Base-by-base conservation (phyloP, 2,797 vertebrate genomes). In the Pipistrellus pygmaeus region DNA sequence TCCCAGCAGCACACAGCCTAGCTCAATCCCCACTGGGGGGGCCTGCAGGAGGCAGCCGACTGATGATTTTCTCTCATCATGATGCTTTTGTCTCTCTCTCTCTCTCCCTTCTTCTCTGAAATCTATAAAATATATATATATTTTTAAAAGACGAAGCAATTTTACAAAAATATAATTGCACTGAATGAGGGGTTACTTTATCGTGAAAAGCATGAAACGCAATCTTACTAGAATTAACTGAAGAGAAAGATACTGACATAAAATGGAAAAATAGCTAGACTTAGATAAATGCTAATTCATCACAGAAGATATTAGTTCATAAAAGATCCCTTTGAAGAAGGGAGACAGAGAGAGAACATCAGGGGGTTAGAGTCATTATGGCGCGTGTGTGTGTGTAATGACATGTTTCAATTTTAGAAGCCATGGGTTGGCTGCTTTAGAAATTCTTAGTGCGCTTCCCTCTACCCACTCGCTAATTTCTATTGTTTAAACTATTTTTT, bases 401-500 rank as follows among this genome's bases (percentile, higher is more conserved):
- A 48, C 4, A 27, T 11, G 6, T 82, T 91, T 86, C 85, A 6
- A n/a, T 91, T 95, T 85, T 77, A 23, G 51, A 20, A 46, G 83
- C 18, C 68, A 69, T 1, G 23, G 46, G 57, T 20, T 92, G 78
- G 62, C 41, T 71, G 72, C 83, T 12, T 64, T 21, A 27, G 81
- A 64, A 55, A 73, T 86, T 80, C 75, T 72, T 55, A 55, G 35
- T 20, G 20, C 3, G 8, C 38, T 5, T 73, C 87, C 64, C 66
- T 55, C 90, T 44, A n/a, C 80, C 66, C 35, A 13, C 76, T 11
- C 76, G 66, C 85, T 44, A 25, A 66, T 81, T 94, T 91, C 51
- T 48, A 51, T 30, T 68, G 85, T 82, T 87, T 51, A 55, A 75
- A 94, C 93, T 93, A 78, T 69, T 87, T 93, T 93, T 93, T 66